Conservation (phyloP, 2,113 vertebrate genomes). For the Myotis lucifugus region DNA sequence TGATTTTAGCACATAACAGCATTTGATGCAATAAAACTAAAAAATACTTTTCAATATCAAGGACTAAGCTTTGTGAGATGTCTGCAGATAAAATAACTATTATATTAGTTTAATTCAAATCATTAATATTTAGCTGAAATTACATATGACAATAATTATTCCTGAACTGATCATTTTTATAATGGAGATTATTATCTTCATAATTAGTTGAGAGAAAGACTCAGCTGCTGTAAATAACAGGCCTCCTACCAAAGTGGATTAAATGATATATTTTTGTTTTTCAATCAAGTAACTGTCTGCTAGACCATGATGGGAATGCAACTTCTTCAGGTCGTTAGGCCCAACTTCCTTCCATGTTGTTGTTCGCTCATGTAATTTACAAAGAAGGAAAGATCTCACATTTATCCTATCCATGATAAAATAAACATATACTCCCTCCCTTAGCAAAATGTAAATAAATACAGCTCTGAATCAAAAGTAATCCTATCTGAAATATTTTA, state of each 20-base stretch:
- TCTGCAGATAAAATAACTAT: background rate
- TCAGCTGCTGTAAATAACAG: background rate
- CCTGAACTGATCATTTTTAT: background rate
- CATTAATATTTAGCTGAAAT: background rate
- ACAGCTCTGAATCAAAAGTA: background rate
- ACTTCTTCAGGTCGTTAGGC: background rate
- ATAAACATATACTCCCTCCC: background rate
- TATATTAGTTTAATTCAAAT: background rate
- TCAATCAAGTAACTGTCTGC: background rate
- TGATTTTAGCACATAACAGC: background rate
- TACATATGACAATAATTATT: background rate
- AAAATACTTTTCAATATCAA: background rate
- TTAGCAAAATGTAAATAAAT: background rate
- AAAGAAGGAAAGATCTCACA: background rate
- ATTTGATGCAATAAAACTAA: background rate
- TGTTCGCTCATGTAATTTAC: background rate
- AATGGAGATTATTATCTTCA: background rate
- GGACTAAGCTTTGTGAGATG: background rate
- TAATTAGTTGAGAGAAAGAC: background rate
- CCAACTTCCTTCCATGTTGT: background rate
- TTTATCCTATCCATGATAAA: background rate
- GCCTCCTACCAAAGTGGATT: background rate
- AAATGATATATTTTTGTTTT: background rate
- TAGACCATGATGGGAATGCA: background rate
- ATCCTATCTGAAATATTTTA: background rate